Evolutionary conservation across 2,888 invertebrate species (phyloP).

Genomic region (Lacanobia oleracea): DNA sequence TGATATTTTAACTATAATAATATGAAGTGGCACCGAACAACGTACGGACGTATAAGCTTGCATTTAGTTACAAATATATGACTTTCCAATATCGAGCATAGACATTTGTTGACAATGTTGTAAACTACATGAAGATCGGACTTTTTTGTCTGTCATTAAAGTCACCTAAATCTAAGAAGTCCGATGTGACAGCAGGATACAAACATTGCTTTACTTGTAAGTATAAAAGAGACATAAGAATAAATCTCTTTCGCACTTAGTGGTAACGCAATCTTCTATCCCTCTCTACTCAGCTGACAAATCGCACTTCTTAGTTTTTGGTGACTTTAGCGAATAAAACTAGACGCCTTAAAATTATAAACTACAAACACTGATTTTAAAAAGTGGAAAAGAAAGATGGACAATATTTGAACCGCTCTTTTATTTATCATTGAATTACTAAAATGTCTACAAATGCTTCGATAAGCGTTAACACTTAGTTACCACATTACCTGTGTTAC

Average conservation of each 20-base stretch:
- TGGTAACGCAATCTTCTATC: too few species aligned
- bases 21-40: slow-evolving; percentile 63
- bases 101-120: slow-evolving; percentile 29
- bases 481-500: slow-evolving; percentile 59
- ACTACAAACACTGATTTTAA: background rate
- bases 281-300: too few species aligned
- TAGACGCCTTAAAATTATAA: background rate
- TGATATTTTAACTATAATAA: slow-evolving; percentile 67
- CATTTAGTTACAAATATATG: slow-evolving; percentile 57
- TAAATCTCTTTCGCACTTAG: too few species aligned
- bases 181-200: too few species aligned
- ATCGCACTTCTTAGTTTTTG: too few species aligned
- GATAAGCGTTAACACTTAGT: slow-evolving; percentile 51
- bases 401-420: too few species aligned
- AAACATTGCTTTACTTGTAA: too few species aligned
- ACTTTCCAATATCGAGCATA: slow-evolving; percentile 47
- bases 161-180: too few species aligned
- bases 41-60: slow-evolving; percentile 51
- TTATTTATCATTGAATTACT: too few species aligned
- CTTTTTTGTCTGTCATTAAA: slow-evolving; percentile 16
- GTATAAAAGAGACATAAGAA: too few species aligned
- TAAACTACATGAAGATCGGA: background rate
- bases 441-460: slow-evolving; percentile 31
- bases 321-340: background rate
- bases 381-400: background rate